A percentile compares a stretch with the other conserved stretches of the same genome.
Conservation (phyloP, 2,797 vertebrate species). For the Rhincodon typus region DNA sequence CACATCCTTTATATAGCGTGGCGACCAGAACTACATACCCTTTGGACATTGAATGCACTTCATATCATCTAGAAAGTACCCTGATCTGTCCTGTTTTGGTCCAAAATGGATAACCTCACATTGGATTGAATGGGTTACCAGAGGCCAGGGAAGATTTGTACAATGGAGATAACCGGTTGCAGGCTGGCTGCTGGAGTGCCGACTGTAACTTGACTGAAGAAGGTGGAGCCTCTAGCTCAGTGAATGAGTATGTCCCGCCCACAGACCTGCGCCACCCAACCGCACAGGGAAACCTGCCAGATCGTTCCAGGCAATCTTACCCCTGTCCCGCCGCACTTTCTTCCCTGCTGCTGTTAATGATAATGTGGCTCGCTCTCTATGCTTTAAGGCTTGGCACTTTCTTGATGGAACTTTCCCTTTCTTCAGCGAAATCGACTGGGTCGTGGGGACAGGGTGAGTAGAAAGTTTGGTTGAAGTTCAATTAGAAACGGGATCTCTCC, state of each 20-base stretch:
- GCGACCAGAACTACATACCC: no score
- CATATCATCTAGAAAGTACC: no score
- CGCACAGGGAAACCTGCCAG: neutral
- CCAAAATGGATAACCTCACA: no score
- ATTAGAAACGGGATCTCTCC: neutral
- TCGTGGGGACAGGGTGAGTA: neutral
- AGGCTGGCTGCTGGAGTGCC: neutral
- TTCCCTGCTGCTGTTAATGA: neutral
- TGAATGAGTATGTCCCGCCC: neutral
- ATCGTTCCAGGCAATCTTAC: neutral
- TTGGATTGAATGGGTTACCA: no score
- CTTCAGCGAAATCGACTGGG: neutral
- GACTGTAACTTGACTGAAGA: neutral
- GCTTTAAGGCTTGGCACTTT: neutral
- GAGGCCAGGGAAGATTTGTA: neutral
- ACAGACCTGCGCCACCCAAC: neutral
- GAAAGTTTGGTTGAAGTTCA: neutral
- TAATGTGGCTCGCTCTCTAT: conserved; percentile 30
- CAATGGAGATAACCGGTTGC: neutral
- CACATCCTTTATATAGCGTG: no score
- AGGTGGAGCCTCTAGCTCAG: neutral
- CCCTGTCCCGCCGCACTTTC: neutral
- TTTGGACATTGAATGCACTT: no score
- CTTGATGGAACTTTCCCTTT: neutral
- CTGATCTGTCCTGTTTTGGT: no score